Evolutionary conservation across 2,888 invertebrate genomes (phyloP).

Genomic region (Mythimna impura): DNA sequence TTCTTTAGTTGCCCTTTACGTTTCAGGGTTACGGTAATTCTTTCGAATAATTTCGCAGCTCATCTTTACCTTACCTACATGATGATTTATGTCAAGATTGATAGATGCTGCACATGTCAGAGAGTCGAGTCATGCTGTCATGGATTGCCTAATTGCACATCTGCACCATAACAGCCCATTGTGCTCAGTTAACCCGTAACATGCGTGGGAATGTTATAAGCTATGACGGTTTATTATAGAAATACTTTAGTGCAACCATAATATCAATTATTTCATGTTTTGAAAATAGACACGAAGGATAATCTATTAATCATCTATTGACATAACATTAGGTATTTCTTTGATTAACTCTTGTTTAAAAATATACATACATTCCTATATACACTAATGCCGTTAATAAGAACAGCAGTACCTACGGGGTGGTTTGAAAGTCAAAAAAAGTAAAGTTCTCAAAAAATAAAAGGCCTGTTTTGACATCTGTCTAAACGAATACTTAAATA

Average conservation of each 20-base stretch:
- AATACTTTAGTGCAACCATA: slow-evolving; percentile 7
- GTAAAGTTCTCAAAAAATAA: too few species aligned
- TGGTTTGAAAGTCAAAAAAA: too few species aligned
- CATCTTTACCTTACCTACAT: not conserved
- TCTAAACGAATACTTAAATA: too few species aligned
- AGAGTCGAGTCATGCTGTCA: slow-evolving; percentile 41
- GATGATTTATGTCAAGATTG: slow-evolving; percentile 10
- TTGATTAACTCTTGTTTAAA: not conserved
- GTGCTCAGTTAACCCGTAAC: slow-evolving; percentile 49
- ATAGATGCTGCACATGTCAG: slow-evolving; percentile 20
- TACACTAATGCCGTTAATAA: too few species aligned
- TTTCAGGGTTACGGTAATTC: too few species aligned
- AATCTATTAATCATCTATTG: slow-evolving; percentile 1
- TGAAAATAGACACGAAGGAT: slow-evolving; percentile 10
- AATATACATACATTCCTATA: not conserved
- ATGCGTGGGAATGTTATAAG: slow-evolving; percentile 32
- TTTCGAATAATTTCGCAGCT: too few species aligned
- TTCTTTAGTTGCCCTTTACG: too few species aligned
- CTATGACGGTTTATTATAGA: slow-evolving; percentile 24
- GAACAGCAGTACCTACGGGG: too few species aligned
- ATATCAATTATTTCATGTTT: slow-evolving; percentile 19
- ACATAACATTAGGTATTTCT: not conserved
- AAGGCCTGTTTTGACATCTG: too few species aligned
- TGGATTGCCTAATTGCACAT: slow-evolving; percentile 53
- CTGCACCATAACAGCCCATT: slow-evolving; percentile 53